Conservation (phyloP, 2,797 vertebrate species). For the Prunella strophiata region DNA sequence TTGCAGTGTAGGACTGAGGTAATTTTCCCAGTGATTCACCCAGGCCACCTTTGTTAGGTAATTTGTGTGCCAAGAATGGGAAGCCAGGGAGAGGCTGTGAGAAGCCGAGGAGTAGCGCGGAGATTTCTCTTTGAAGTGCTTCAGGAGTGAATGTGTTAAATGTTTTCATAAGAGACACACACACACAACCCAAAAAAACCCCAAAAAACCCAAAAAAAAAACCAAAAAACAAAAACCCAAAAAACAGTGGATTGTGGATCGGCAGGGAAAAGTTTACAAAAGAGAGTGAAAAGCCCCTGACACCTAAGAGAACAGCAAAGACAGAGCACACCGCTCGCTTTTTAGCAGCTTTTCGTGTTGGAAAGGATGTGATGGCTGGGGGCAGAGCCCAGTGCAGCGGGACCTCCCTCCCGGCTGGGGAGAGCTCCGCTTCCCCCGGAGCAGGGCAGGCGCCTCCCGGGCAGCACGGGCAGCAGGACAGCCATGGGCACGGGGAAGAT, state of each 20-base stretch:
- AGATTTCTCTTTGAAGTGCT: background rate
- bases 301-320: background rate
- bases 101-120: background rate
- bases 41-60: background rate
- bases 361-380: background rate
- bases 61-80: background rate
- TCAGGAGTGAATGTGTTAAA: slow-evolving; percentile 35
- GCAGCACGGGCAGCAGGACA: background rate
- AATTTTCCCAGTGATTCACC: background rate
- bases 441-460: background rate
- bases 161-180: background rate
- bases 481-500: slow-evolving; percentile 30
- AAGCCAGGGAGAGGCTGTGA: background rate
- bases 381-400: background rate
- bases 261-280: background rate
- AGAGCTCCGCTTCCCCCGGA: background rate
- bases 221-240: too few relatives aligned
- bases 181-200: too few relatives aligned
- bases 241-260: background rate
- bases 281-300: background rate
- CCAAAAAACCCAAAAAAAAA: too few relatives aligned
- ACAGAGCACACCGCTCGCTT: background rate
- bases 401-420: background rate
- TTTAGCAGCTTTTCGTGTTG: background rate
- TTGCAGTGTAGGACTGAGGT: background rate